These are phyloP conservation scores for Calyptommatus sinebrachiatus DNA, from an alignment of 2,113 vertebrate species.

Conservation along the genomic window DNA sequence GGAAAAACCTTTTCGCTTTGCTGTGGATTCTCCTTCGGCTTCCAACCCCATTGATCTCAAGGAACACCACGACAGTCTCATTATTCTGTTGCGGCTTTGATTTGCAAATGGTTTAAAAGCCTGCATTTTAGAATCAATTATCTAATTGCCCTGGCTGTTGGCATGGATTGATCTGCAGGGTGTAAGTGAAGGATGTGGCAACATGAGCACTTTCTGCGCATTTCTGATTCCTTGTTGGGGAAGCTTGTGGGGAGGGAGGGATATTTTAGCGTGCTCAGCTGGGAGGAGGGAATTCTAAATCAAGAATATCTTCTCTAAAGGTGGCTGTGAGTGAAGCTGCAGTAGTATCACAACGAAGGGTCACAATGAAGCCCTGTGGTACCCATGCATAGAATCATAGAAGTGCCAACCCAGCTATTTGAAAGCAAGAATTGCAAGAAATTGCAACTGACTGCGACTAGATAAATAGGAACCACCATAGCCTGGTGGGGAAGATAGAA, in stretches of 20 bases:
- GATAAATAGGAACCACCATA: no score
- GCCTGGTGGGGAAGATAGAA: no score
- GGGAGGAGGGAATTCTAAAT: background rate
- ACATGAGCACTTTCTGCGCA: background rate
- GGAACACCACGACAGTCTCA: slow-evolving; percentile 11
- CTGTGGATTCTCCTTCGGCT: background rate
- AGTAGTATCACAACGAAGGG: no score
- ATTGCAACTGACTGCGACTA: no score
- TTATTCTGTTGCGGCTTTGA: slow-evolving; percentile 14
- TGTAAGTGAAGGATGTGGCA: background rate
- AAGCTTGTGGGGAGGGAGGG: no score
- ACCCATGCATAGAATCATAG: no score
- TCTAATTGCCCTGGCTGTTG: slow-evolving; percentile 25
- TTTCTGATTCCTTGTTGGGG: background rate
- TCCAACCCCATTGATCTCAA: slow-evolving; percentile 11
- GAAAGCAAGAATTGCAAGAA: no score
- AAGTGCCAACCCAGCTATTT: no score
- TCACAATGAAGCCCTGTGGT: no score
- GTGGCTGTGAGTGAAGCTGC: background rate
- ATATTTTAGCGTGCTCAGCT: background rate
- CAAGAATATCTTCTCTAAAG: background rate
- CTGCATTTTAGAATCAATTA: slow-evolving; percentile 28
- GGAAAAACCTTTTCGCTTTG: slow-evolving; percentile 6
- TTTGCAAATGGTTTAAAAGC: slow-evolving; percentile 27
- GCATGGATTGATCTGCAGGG: slow-evolving; percentile 21